Evolutionary conservation across 2,888 invertebrate genomes (phyloP).

Genomic region (Pediacus dermestoides): DNA sequence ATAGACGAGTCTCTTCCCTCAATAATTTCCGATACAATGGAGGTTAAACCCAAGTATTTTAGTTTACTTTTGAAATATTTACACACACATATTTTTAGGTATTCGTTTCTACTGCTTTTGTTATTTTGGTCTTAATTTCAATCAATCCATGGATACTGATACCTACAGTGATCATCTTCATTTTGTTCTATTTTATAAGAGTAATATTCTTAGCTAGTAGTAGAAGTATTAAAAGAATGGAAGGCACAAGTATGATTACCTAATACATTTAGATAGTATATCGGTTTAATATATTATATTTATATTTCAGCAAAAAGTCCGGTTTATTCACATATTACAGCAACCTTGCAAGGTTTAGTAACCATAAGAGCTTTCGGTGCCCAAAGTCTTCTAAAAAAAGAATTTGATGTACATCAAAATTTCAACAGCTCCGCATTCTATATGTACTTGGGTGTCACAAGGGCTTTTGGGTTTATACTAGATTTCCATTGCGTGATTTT

Average conservation of each 20-base stretch:
- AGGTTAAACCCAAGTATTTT: too few species aligned
- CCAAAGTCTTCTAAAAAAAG: constrained; percentile 57
- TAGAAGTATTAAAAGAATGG: constrained; percentile 65
- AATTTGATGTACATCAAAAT: constrained; percentile 56
- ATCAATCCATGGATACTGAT: constrained; percentile 65
- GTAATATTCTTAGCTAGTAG: constrained; percentile 68
- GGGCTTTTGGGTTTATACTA: constrained; percentile 61
- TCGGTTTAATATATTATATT: constrained; percentile 4
- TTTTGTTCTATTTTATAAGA: constrained; percentile 62
- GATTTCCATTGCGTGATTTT: constrained; percentile 62
- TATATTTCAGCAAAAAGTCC: constrained; percentile 68
- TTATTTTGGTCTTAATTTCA: constrained; percentile 64
- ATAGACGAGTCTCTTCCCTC: constrained; percentile 52
- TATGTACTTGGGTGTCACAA: constrained; percentile 58
- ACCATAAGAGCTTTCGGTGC: constrained; percentile 74
- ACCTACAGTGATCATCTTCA: constrained; percentile 60
- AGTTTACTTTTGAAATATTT: too few species aligned
- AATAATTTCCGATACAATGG: constrained; percentile 49
- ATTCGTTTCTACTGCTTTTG: too few species aligned
- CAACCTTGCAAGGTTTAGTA: constrained; percentile 70
- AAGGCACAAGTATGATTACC: constrained; percentile 60
- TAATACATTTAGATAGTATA: constrained; percentile 22
- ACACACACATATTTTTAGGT: too few species aligned
- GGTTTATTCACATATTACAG: constrained; percentile 74
- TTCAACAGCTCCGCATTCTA: constrained; percentile 64